Conservation (phyloP, 1,140 invertebrate species). For the Zophobas atratus region DNA sequence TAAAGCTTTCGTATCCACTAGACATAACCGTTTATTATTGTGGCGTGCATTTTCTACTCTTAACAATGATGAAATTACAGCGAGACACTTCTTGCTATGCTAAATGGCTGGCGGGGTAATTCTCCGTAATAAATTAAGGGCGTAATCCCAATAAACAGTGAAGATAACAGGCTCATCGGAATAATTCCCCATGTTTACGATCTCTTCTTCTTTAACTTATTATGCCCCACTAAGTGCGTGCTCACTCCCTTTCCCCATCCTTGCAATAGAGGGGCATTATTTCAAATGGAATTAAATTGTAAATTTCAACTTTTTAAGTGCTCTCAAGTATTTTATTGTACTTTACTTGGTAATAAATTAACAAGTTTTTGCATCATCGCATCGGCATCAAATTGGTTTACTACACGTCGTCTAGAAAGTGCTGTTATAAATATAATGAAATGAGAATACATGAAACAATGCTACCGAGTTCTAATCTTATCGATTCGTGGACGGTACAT, state of each 20-base stretch:
- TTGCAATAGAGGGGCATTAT: constrained; percentile 38
- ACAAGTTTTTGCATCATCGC: constrained; percentile 39
- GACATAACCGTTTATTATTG: too few relatives aligned
- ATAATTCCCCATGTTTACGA: constrained; percentile 51
- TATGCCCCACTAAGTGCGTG: constrained; percentile 49
- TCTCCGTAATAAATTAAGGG: constrained; percentile 46
- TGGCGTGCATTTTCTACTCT: not conserved
- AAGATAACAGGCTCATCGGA: constrained; percentile 47
- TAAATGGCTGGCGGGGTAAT: constrained; percentile 25
- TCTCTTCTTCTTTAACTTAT: constrained; percentile 50
- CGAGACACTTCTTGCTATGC: not conserved
- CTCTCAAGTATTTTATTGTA: constrained; percentile 43
- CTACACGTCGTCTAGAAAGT: not conserved
- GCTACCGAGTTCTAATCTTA: too few relatives aligned
- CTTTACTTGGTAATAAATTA: constrained; percentile 36
- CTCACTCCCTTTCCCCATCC: constrained; percentile 13
- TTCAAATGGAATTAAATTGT: constrained; percentile 51
- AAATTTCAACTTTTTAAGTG: constrained; percentile 50
- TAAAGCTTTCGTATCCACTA: too few relatives aligned
- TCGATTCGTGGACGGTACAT: too few relatives aligned
- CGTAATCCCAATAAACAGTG: constrained; percentile 49
- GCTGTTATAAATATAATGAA: not conserved
- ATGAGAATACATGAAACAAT: not conserved
- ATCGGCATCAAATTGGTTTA: not conserved
- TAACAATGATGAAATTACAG: not conserved